These are phyloP conservation scores for Lepidocolaptes lacrymiger DNA, from an alignment of 2,797 vertebrate species.

Conservation along the genomic window DNA sequence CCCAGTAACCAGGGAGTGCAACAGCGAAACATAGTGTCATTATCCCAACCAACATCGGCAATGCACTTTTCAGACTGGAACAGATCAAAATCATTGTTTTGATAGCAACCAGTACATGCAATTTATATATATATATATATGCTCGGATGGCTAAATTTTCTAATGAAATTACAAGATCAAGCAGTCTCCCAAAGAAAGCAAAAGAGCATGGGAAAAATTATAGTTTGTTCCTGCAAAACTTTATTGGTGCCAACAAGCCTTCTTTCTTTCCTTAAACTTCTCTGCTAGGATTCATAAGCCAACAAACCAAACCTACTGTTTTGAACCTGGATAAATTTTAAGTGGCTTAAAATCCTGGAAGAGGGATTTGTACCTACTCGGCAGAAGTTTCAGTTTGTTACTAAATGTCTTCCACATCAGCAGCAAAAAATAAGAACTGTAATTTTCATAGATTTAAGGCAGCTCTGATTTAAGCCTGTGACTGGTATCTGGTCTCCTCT, in stretches of 20 bases:
- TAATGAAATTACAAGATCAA: neutral
- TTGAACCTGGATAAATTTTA: neutral
- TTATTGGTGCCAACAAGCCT: neutral
- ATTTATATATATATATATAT: neutral
- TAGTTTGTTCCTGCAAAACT: neutral
- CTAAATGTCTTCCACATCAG: neutral
- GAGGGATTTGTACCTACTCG: neutral
- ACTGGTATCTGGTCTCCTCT: conserved; percentile 29
- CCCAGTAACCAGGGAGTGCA: accelerated
- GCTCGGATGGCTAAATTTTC: neutral
- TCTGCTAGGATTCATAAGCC: neutral
- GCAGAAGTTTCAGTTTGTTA: neutral
- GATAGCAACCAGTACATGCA: neutral
- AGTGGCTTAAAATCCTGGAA: neutral
- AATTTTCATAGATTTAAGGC: conserved; percentile 27
- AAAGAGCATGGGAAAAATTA: neutral
- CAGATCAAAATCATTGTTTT: neutral
- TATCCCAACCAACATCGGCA: neutral
- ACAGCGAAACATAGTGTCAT: accelerated
- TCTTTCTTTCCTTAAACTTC: neutral
- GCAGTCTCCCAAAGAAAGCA: neutral
- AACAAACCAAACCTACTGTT: neutral
- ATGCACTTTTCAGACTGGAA: neutral
- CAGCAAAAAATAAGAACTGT: neutral
- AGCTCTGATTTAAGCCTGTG: conserved; percentile 24